phyloP scores from a whole-genome alignment of 2,888 invertebrate species.

The Crocallis elinguaria region DNA sequence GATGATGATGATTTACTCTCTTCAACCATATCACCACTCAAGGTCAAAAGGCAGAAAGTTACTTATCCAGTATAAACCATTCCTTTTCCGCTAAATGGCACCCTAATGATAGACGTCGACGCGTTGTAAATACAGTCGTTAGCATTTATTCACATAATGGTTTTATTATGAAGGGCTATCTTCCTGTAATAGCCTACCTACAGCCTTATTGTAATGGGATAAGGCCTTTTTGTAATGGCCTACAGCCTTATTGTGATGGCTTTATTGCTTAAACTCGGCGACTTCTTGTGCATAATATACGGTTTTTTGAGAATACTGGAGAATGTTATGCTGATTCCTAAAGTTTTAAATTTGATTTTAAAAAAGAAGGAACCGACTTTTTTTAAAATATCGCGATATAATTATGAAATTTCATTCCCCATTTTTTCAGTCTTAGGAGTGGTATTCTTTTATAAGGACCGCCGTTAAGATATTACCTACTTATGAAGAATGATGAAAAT shows the following conservation, averaged over 20 bases:
- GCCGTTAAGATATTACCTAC: too few species aligned
- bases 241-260: neutral
- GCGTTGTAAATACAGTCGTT: constrained; percentile 76
- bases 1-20: too few species aligned
- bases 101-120: constrained; percentile 69
- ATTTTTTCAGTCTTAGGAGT: too few species aligned
- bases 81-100: constrained; percentile 48
- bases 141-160: constrained; percentile 76
- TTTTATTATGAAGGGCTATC: constrained; percentile 72
- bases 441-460: too few species aligned
- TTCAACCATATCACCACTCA: too few species aligned
- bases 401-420: too few species aligned
- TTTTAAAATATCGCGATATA: too few species aligned
- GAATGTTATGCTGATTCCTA: too few species aligned
- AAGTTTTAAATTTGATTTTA: too few species aligned
- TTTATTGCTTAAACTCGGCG: neutral
- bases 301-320: too few species aligned
- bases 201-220: constrained; percentile 10
- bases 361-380: too few species aligned
- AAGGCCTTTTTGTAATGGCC: neutral
- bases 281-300: neutral
- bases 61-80: constrained; percentile 39
- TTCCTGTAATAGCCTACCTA: constrained; percentile 47
- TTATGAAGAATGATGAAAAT: too few species aligned
- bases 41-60: neutral